Evolutionary conservation across 2,797 vertebrate species (phyloP).

Genomic region (Brachymystax lenok): DNA sequence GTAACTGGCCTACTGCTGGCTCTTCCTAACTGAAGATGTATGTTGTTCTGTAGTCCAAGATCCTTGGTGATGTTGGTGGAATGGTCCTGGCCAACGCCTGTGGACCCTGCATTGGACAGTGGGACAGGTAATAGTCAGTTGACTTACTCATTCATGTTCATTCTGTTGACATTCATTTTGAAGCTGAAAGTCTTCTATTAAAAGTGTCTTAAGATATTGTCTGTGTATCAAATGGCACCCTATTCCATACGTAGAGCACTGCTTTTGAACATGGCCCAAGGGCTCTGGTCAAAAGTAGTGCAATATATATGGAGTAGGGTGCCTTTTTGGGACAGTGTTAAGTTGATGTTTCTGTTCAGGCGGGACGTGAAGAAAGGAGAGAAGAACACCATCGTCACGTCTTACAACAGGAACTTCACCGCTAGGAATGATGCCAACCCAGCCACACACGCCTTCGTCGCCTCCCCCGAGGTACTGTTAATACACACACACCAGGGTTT

Average conservation of each 20-base stretch:
- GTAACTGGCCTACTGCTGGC: too few relatives aligned
- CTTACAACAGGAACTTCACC: constrained; percentile 95
- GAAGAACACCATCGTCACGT: constrained; percentile 96
- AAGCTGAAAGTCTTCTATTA: background rate
- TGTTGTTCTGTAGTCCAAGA: constrained; percentile 75
- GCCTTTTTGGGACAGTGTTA: background rate
- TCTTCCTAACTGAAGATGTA: too few relatives aligned
- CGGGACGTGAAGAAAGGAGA: constrained; percentile 92
- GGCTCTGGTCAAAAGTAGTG: background rate
- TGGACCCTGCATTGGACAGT: constrained; percentile 95
- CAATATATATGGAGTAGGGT: background rate
- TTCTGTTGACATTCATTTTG: background rate
- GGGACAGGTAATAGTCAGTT: constrained; percentile 82
- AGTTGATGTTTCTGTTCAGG: background rate
- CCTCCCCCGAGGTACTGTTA: constrained; percentile 88
- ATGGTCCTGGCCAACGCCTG: constrained; percentile 93
- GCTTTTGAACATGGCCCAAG: background rate
- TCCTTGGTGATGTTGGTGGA: constrained; percentile 89
- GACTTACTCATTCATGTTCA: background rate
- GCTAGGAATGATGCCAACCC: constrained; percentile 94
- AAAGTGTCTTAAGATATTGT: too few relatives aligned
- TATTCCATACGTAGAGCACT: too few relatives aligned
- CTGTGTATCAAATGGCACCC: too few relatives aligned
- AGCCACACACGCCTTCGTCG: constrained; percentile 93
- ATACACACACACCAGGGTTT: too few relatives aligned